These are phyloP conservation scores for Callimorpha dominula DNA, from an alignment of 2,888 invertebrate genomes.

Conservation along the genomic window DNA sequence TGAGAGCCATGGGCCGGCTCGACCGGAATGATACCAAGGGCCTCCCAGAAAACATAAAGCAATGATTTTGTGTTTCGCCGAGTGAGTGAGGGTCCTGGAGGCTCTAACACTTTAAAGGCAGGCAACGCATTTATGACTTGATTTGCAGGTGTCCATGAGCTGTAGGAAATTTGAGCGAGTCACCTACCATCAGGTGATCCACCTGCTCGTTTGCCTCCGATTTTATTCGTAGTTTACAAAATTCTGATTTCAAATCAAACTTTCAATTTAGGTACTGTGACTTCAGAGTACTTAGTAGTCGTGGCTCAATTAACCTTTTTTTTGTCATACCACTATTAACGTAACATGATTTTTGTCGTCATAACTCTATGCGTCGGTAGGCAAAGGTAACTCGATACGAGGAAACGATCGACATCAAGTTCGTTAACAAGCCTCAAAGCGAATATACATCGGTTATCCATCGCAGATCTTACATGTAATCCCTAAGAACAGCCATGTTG, in stretches of 20 bases:
- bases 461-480: conserved; percentile 53
- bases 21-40: background rate
- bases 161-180: too few species aligned
- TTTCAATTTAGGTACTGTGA: background rate
- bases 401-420: conserved; percentile 35
- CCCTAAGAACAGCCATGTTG: conserved; percentile 43
- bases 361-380: background rate
- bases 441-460: conserved; percentile 39
- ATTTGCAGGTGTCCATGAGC: too few species aligned
- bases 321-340: background rate
- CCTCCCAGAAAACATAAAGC: too few species aligned
- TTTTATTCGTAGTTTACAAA: too few species aligned
- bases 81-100: too few species aligned
- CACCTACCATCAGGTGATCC: too few species aligned
- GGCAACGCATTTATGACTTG: too few species aligned
- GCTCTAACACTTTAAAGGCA: too few species aligned
- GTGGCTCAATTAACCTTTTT: background rate
- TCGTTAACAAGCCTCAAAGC: conserved; percentile 38
- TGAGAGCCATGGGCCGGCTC: too few species aligned
- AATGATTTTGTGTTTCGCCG: too few species aligned
- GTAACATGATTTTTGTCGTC: background rate
- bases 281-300: background rate
- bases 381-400: conserved; percentile 24
- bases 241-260: too few species aligned
- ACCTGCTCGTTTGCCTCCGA: too few species aligned